Percentiles rank a stretch among this genome's conserved stretches.
Conservation (phyloP, 1,140 invertebrate species). For the Asbolus verrucosus region DNA sequence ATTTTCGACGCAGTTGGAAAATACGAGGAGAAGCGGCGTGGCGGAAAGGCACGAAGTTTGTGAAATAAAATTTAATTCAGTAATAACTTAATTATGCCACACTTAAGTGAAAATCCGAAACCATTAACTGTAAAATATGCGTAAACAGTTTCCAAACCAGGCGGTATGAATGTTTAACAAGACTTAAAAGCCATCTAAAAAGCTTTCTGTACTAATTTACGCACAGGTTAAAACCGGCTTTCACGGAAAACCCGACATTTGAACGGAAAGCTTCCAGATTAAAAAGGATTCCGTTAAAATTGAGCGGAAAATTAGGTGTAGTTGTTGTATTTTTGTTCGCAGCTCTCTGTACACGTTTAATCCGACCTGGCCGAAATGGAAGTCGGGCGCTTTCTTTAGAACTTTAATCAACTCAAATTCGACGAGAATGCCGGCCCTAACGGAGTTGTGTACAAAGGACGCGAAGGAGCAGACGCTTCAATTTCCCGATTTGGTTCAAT, state of each 20-base stretch:
- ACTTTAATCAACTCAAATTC: conserved; percentile 43
- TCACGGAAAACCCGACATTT: conserved; percentile 18
- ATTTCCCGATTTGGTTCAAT: conserved; percentile 31
- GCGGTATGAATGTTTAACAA: conserved; percentile 43
- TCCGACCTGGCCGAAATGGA: neutral
- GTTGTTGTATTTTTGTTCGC: conserved; percentile 20
- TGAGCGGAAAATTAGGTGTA: conserved; percentile 16
- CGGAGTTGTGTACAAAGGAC: conserved; percentile 26
- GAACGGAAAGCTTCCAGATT: conserved; percentile 28
- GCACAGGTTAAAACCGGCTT: conserved; percentile 37
- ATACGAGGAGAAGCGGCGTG: neutral
- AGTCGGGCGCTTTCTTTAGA: neutral
- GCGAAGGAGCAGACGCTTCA: conserved; percentile 30
- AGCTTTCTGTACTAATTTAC: conserved; percentile 46
- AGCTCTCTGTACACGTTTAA: neutral
- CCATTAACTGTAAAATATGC: conserved; percentile 47
- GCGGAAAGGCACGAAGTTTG: conserved; percentile 1
- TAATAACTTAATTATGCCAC: conserved; percentile 44
- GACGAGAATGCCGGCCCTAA: conserved; percentile 8
- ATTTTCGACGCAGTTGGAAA: too few relatives aligned
- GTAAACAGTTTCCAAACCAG: conserved; percentile 46
- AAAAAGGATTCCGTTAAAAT: conserved; percentile 28
- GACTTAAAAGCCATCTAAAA: conserved; percentile 47
- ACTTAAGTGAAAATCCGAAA: conserved; percentile 41
- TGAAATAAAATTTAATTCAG: conserved; percentile 40